Base-by-base conservation (phyloP, 2,888 invertebrate species). In the Netelia fuscicornis region DNA sequence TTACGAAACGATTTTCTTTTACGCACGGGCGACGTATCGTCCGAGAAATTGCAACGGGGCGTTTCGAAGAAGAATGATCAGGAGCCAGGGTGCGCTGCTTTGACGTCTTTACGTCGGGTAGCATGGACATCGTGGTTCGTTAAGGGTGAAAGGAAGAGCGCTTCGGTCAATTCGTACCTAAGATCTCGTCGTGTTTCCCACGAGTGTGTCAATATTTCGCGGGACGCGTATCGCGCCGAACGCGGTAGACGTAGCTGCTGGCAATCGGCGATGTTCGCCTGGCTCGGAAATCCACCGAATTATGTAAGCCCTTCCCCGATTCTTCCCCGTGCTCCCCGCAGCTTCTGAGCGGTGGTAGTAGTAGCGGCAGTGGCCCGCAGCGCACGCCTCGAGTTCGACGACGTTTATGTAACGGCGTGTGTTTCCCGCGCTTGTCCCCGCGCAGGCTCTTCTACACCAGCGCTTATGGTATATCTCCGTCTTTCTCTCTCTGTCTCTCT, bases 181-280 rank as follows among this genome's bases (percentile, higher is more conserved):
- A 89, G 64, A 11, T n/a, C n/a, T 77, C 58, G 77, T 84, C 88
- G 89, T 91, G 91, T 90, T 23, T n/a, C 25, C 58, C 88, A 90
- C 90, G 90, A 90, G 87, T 91, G 89, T 89, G 90, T 91, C 92
- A 91, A 92, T 90, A 91, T 91, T 92, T 91, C 89, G 88, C 89
- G 37, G 6, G 37, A 37, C 37, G 8, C 37, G 37, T 37, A 6
- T 91, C 89, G 90, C 87, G 89, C 88, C 81, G 23, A 86, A 89
- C 23, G 76, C 48, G 11, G 44, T 58, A 30, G 62, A 52, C 20
- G 62, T 37, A 60, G 62, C 52, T 48, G 37, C 37, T 52, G 72
- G 60, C 77, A 74, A 62, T 54, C 68, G 54, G 42, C 74, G 62
- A 83, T 79, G 78, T 83, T 67, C 72, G 62, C 62, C 74, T 74